Percentiles rank a stretch among this genome's conserved stretches.
phyloP scores from a whole-genome alignment of 2,113 vertebrate species.

The Garra rufa region DNA sequence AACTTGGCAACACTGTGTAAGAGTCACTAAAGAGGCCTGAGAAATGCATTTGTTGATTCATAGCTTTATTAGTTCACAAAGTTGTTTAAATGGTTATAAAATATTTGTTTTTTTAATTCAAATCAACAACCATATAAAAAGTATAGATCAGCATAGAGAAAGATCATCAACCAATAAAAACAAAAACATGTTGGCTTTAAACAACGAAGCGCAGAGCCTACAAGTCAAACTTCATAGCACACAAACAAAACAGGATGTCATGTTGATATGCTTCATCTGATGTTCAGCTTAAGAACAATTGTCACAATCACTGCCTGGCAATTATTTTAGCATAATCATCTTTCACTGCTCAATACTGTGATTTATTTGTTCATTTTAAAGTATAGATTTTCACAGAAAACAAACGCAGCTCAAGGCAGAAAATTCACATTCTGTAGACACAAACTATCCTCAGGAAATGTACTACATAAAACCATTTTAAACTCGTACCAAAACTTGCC shows the following conservation, averaged over 20 bases:
- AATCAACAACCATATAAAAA: slow-evolving; percentile 39
- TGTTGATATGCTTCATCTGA: not conserved
- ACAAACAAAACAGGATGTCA: not conserved
- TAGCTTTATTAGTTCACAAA: slow-evolving; percentile 59
- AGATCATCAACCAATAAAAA: slow-evolving; percentile 18
- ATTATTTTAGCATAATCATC: not conserved
- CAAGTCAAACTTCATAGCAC: not conserved
- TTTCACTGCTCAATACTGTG: slow-evolving; percentile 18
- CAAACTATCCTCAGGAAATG: not conserved
- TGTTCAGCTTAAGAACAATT: not conserved
- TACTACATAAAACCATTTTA: slow-evolving; percentile 9
- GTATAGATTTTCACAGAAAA: slow-evolving; percentile 42
- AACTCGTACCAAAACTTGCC: not conserved
- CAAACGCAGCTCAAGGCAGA: not conserved
- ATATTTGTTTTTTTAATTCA: slow-evolving; percentile 20
- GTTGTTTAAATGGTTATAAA: slow-evolving; percentile 46
- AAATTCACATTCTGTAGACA: slow-evolving; percentile 12
- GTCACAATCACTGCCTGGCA: not conserved
- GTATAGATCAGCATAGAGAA: not conserved
- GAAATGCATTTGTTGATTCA: not conserved
- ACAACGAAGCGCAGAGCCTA: not conserved
- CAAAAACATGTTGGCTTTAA: slow-evolving; percentile 6
- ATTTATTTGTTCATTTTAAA: slow-evolving; percentile 18
- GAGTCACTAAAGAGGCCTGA: not conserved
- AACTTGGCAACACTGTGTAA: not conserved